A percentile compares a stretch with the other conserved stretches of the same genome.
phyloP scores from a whole-genome alignment of 2,888 invertebrate species.

The Masnerella sp. region DNA sequence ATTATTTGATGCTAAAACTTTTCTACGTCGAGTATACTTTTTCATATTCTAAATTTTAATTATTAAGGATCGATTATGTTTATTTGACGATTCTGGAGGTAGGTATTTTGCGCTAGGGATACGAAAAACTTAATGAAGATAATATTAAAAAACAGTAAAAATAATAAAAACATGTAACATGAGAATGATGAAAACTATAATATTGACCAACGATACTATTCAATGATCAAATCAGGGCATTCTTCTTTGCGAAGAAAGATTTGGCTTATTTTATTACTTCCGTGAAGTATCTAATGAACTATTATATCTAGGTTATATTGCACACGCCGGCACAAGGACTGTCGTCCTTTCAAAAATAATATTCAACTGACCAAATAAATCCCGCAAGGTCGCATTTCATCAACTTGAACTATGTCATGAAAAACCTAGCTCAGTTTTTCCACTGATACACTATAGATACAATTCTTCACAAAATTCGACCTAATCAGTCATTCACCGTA shows the following conservation, averaged over 20 bases:
- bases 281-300: constrained; percentile 61
- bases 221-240: constrained; percentile 50
- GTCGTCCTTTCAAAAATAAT: constrained; percentile 61
- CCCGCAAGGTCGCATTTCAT: constrained; percentile 54
- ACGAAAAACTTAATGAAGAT: no score
- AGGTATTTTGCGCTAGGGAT: no score
- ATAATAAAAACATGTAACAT: constrained; percentile 56
- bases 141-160: no score
- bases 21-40: no score
- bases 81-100: no score
- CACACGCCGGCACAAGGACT: constrained; percentile 75
- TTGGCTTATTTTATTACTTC: constrained; percentile 61
- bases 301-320: constrained; percentile 75
- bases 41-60: no score
- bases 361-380: constrained; percentile 53
- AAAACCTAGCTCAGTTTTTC: constrained; percentile 45
- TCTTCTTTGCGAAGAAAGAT: constrained; percentile 62
- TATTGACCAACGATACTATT: constrained; percentile 61
- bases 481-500: constrained; percentile 40
- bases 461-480: constrained; percentile 31
- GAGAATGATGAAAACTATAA: constrained; percentile 54
- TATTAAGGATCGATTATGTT: no score
- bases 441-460: constrained; percentile 16
- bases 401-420: constrained; percentile 57
- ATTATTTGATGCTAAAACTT: no score